Percentiles rank a stretch among this genome's conserved stretches.
phyloP scores from a whole-genome alignment of 2,113 vertebrate species.

The Lycocorax pyrrhopterus region DNA sequence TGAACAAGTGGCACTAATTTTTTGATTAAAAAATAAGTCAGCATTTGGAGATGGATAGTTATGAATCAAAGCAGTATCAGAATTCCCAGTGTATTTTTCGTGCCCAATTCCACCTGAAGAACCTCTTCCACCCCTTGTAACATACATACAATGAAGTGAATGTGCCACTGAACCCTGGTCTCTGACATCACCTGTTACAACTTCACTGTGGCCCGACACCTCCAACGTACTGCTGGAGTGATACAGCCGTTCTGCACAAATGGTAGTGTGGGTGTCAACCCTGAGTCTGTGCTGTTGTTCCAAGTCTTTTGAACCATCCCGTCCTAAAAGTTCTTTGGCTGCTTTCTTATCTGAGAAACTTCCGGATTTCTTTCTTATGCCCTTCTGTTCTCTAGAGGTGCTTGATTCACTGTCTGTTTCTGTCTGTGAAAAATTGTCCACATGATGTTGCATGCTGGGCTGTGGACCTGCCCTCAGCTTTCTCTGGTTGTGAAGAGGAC shows the following conservation, averaged over 20 bases:
- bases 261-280: conserved; percentile 24
- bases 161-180: background rate
- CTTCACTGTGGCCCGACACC: conserved; percentile 21
- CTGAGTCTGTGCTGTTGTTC: background rate
- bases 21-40: background rate
- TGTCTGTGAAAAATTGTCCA: conserved; percentile 57
- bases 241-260: conserved; percentile 28
- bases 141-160: background rate
- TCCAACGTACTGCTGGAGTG: conserved; percentile 61
- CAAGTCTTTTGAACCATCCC: background rate
- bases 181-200: background rate
- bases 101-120: background rate
- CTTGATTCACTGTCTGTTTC: conserved; percentile 49
- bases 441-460: background rate
- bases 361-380: background rate
- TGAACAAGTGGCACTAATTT: background rate
- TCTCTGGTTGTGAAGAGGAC: background rate
- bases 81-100: background rate
- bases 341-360: background rate
- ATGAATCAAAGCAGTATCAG: background rate
- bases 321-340: background rate
- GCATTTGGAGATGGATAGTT: background rate
- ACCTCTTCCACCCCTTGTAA: background rate
- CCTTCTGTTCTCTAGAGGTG: background rate
- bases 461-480: background rate